A percentile compares a stretch with the other conserved stretches of the same genome.
Evolutionary conservation across 1,140 invertebrate species (phyloP).

Genomic region (Drosophila sulfurigaster): DNA sequence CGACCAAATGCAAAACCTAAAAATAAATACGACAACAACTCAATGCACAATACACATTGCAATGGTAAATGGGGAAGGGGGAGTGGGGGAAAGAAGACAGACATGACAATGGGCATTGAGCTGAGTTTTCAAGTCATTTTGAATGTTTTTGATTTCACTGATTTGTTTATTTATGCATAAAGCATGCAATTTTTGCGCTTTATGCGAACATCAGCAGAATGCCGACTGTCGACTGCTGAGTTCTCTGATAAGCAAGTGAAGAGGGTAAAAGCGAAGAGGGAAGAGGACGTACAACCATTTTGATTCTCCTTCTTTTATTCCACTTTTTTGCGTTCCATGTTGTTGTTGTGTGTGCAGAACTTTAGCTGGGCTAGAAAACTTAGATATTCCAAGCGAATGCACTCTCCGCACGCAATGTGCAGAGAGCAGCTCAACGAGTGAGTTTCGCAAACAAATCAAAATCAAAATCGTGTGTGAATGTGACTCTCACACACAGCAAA

Average conservation of each 20-base stretch:
- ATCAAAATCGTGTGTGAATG: conserved; percentile 81
- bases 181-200: conserved; percentile 78
- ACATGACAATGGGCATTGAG: conserved; percentile 64
- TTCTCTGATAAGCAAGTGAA: conserved; percentile 8
- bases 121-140: conserved; percentile 79
- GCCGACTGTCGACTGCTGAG: conserved; percentile 12
- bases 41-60: conserved; percentile 16
- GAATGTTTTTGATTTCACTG: conserved; percentile 83
- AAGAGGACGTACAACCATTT: not conserved
- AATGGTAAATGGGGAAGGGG: not conserved
- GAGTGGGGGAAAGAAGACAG: conserved; percentile 11
- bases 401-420: conserved; percentile 55
- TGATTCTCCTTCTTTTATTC: conserved; percentile 1
- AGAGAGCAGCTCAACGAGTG: conserved; percentile 38
- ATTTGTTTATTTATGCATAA: conserved; percentile 84
- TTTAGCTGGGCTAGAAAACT: conserved; percentile 63
- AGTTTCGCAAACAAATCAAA: conserved; percentile 81
- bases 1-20: conserved; percentile 24
- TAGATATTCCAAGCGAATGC: conserved; percentile 80
- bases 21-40: conserved; percentile 44
- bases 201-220: conserved; percentile 71
- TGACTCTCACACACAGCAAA: conserved; percentile 65
- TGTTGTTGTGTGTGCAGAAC: conserved; percentile 25
- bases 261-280: not conserved
- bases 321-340: not conserved